These are phyloP conservation scores for Aleiodes testaceus DNA, from an alignment of 2,888 invertebrate genomes.

Conservation along the genomic window DNA sequence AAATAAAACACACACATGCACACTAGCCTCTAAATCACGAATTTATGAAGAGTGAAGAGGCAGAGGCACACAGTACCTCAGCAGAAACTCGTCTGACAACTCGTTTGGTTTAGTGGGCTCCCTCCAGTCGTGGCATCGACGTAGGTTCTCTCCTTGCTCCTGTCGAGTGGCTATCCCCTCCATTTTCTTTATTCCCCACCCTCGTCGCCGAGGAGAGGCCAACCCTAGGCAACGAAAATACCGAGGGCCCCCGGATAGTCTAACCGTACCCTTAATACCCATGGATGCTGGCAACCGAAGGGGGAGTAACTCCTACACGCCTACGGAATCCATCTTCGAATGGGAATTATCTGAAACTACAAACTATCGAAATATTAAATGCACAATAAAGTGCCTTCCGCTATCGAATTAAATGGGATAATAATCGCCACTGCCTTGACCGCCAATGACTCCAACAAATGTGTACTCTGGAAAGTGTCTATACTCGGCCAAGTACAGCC, in stretches of 20 bases:
- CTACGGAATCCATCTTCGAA: slow-evolving; percentile 51
- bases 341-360: slow-evolving; percentile 2
- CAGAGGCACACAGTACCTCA: slow-evolving; percentile 52
- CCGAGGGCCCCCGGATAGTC: slow-evolving; percentile 17
- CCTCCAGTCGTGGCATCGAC: slow-evolving; percentile 55
- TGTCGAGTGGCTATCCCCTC: slow-evolving; percentile 56
- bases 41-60: neutral
- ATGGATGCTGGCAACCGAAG: slow-evolving; percentile 6
- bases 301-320: slow-evolving; percentile 69
- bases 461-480: slow-evolving; percentile 67
- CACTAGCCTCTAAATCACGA: too few relatives aligned
- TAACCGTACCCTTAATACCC: slow-evolving; percentile 11
- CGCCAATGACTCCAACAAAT: slow-evolving; percentile 43
- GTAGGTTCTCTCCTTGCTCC: slow-evolving; percentile 48
- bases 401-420: slow-evolving; percentile 2
- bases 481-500: slow-evolving; percentile 67
- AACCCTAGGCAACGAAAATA: slow-evolving; percentile 63
- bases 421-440: slow-evolving; percentile 48
- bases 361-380: neutral
- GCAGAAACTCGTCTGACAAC: slow-evolving; percentile 71
- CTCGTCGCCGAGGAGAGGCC: slow-evolving; percentile 59
- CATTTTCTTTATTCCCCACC: slow-evolving; percentile 58
- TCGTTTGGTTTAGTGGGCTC: slow-evolving; percentile 53
- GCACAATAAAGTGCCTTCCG: slow-evolving; percentile 21
- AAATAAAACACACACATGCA: too few relatives aligned